Percentiles rank a stretch among this genome's conserved stretches.
These are phyloP conservation scores for Mythimna lalbum DNA, from an alignment of 2,888 invertebrate species.

Conservation along the genomic window DNA sequence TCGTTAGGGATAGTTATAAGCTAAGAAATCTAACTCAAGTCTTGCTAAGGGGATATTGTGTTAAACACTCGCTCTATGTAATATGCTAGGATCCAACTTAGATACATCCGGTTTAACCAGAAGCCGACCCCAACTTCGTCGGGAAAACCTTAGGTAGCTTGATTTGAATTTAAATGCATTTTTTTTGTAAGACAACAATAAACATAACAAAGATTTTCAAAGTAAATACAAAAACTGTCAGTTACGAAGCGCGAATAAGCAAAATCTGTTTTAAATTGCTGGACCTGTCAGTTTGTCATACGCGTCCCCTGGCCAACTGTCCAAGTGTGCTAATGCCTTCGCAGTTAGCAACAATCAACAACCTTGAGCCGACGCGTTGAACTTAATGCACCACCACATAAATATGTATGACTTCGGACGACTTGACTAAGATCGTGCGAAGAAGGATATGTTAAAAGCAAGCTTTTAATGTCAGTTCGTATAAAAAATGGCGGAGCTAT, in stretches of 20 bases:
- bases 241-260: constrained; percentile 31
- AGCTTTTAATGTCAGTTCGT: constrained; percentile 54
- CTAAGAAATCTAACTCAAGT: too few species aligned
- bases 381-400: constrained; percentile 67
- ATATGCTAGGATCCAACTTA: too few species aligned
- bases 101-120: too few species aligned
- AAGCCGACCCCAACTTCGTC: too few species aligned
- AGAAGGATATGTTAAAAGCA: constrained; percentile 50
- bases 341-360: constrained; percentile 62
- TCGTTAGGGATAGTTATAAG: too few species aligned
- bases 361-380: constrained; percentile 73
- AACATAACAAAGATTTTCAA: constrained; percentile 15
- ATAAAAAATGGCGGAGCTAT: constrained; percentile 51
- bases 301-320: constrained; percentile 30
- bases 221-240: constrained; percentile 40
- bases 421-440: constrained; percentile 62
- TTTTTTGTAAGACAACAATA: constrained; percentile 8
- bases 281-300: constrained; percentile 38
- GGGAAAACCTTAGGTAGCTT: too few species aligned
- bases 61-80: too few species aligned
- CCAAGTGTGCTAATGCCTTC: constrained; percentile 53
- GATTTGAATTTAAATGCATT: too few species aligned
- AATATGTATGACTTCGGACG: constrained; percentile 69
- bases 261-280: constrained; percentile 63
- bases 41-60: too few species aligned